A percentile compares a stretch with the other conserved stretches of the same genome.
These are phyloP conservation scores for Eulemur mongoz DNA, from an alignment of 2,797 vertebrate species.

Conservation along the genomic window DNA sequence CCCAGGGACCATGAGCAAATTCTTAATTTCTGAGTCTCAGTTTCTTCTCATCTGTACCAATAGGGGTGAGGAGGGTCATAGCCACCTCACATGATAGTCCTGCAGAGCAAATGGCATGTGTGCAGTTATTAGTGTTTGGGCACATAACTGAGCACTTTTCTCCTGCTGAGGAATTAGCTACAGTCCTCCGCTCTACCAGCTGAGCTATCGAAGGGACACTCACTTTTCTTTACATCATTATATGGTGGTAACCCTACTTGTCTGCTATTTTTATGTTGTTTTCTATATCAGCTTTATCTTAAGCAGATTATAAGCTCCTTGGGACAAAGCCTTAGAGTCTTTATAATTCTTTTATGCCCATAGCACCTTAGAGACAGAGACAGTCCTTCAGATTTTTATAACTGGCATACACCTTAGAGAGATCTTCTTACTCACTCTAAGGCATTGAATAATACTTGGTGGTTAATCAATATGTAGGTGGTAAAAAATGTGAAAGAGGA, in stretches of 20 bases:
- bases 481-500: not conserved
- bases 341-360: not conserved
- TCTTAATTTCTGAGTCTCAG: not conserved
- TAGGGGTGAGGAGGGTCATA: not conserved
- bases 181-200: conserved; percentile 99
- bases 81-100: not conserved
- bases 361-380: not conserved
- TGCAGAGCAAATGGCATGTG: not conserved
- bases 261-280: not conserved
- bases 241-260: not conserved
- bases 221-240: not conserved
- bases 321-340: not conserved
- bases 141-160: not conserved
- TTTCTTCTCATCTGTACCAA: not conserved
- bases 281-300: not conserved
- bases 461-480: not conserved
- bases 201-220: conserved; percentile 93
- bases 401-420: not conserved
- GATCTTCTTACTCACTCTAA: not conserved
- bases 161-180: conserved; percentile 44
- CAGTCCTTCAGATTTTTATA: not conserved
- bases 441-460: not conserved
- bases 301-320: not conserved
- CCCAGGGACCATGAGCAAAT: not conserved
- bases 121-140: not conserved